Evolutionary conservation across 2,888 invertebrate species (phyloP).

Genomic region (Trichacis sp.): DNA sequence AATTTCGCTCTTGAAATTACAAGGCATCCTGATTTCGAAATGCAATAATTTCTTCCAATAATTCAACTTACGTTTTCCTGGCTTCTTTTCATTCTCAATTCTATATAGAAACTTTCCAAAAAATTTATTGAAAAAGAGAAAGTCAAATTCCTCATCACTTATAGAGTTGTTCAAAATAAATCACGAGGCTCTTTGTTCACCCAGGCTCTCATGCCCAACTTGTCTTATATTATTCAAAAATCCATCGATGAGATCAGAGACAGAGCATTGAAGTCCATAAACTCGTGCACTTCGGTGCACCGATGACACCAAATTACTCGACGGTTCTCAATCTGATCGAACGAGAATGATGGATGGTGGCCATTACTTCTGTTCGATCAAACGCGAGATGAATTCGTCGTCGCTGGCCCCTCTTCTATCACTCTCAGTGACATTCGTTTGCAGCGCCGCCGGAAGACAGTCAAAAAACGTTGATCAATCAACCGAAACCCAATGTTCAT

Average conservation of each 20-base stretch:
- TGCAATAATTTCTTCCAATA: too few relatives aligned
- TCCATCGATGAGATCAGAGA: neutral
- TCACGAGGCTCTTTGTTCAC: too few relatives aligned
- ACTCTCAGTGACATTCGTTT: neutral
- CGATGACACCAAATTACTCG: neutral
- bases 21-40: too few relatives aligned
- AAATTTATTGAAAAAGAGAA: too few relatives aligned
- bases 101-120: too few relatives aligned
- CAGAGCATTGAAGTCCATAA: neutral
- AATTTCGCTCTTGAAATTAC: too few relatives aligned
- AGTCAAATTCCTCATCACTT: too few relatives aligned
- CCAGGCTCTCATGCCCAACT: neutral
- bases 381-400: slow-evolving; percentile 1
- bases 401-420: neutral
- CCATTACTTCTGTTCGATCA: neutral
- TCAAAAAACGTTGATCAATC: neutral
- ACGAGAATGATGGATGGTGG: neutral
- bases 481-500: neutral
- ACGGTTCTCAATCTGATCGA: neutral
- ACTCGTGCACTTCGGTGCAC: neutral
- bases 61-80: too few relatives aligned
- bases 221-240: too few relatives aligned
- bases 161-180: too few relatives aligned
- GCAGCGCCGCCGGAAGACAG: neutral
- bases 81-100: too few relatives aligned